Evolutionary conservation across 1,140 invertebrate species (phyloP).

Genomic region (Eciton burchellii): DNA sequence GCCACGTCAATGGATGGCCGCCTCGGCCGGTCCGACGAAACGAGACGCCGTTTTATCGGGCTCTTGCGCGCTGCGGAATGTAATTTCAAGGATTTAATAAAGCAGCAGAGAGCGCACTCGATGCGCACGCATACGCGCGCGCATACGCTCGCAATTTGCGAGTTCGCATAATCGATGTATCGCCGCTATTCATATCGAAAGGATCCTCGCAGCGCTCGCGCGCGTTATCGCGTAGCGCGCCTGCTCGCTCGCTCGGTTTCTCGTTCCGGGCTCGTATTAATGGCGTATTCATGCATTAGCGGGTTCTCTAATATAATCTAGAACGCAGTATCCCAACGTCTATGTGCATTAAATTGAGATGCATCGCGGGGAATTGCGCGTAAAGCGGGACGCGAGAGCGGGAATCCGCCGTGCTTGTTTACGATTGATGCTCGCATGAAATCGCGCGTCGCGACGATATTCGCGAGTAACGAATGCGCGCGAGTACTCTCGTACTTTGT

Average conservation of each 20-base stretch:
- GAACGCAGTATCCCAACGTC: background rate
- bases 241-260: constrained; percentile 9
- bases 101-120: background rate
- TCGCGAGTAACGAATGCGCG: constrained; percentile 2
- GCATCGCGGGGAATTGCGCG: background rate
- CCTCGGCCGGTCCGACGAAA: constrained; percentile 17
- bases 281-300: constrained; percentile 41
- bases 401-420: background rate
- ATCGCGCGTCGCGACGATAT: background rate
- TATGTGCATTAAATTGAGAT: constrained; percentile 12
- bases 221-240: constrained; percentile 44
- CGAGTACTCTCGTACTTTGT: too few species aligned
- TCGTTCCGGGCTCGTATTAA: constrained; percentile 43
- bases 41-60: constrained; percentile 26
- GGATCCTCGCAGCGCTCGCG: constrained; percentile 22
- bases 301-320: constrained; percentile 12
- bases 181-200: constrained; percentile 50
- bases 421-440: background rate
- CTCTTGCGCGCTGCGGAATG: constrained; percentile 15
- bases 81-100: constrained; percentile 56
- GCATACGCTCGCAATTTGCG: constrained; percentile 43
- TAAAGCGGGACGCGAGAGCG: background rate
- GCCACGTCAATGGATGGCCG: constrained; percentile 6
- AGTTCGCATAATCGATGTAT: constrained; percentile 59
- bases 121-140: too few species aligned